Evolutionary conservation across 2,888 invertebrate genomes (phyloP).

Genomic region (Autographa pulchrina): DNA sequence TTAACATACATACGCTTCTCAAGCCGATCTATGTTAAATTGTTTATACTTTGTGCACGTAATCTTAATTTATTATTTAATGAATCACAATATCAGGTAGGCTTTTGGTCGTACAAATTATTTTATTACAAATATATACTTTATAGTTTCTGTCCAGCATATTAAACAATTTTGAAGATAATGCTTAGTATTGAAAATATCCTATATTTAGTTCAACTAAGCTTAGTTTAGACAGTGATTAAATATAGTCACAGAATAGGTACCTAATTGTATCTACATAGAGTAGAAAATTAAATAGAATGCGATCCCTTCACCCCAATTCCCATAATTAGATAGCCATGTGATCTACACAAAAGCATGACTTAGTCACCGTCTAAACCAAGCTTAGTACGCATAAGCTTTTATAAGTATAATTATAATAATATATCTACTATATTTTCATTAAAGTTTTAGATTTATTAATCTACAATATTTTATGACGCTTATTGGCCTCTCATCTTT

Average conservation of each 20-base stretch:
- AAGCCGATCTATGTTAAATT: conserved; percentile 52
- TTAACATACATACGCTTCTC: conserved; percentile 49
- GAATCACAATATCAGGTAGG: conserved; percentile 62
- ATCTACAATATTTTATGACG: conserved; percentile 31
- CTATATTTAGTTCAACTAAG: conserved; percentile 11
- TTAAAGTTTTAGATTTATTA: conserved; percentile 29
- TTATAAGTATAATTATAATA: conserved; percentile 29
- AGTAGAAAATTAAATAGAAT: no score
- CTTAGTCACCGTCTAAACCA: conserved; percentile 24
- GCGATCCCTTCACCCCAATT: no score
- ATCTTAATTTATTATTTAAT: conserved; percentile 52
- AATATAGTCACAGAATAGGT: not conserved
- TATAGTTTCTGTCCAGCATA: conserved; percentile 4
- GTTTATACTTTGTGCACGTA: conserved; percentile 51
- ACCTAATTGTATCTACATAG: not conserved
- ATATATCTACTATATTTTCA: conserved; percentile 8
- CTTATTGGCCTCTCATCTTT: conserved; percentile 42
- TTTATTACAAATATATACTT: conserved; percentile 40
- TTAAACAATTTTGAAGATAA: conserved; percentile 27
- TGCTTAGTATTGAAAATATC: conserved; percentile 10
- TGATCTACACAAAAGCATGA: no score
- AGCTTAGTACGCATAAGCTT: conserved; percentile 39
- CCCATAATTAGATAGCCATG: no score
- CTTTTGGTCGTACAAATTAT: conserved; percentile 51
- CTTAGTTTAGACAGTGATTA: conserved; percentile 28